Evolutionary conservation across 2,797 vertebrate genomes (phyloP), one percentile per base, ranked within the genome.

Genomic region (Enteromius trimaculatus): DNA sequence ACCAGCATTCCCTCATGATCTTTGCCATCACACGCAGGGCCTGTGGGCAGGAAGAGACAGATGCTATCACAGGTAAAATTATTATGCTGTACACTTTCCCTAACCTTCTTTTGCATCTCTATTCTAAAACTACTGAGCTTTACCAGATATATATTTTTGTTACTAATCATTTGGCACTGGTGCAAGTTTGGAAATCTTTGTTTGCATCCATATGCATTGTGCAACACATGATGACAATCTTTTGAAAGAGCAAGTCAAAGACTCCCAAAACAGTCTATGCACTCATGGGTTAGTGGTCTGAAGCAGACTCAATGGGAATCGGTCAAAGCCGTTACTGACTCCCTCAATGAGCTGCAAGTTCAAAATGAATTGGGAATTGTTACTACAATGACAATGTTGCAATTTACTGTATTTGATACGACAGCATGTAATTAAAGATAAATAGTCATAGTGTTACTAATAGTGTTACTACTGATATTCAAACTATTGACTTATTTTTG

Each of bases 1-100:
- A 96, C 96, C 96, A 96, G 91, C 96, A 96, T 85, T 96, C 96
- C 80, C 95, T 93, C 96, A 96, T 96, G 77, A 96, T 96, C 90
- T 96, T 96, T 29, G 96, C 96, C 96, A 96, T 96, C 51, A 96
- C 95, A 86, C 95, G 92, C 80, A 96, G 90, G 0, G 95, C 95
- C 96, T 96, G 88, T 7, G 69, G 42, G 16, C 14, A 68, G 11
- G 55, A 49, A 19, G 34, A 55, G 17, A 64, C 8, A 13, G n/a
- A 74, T 49, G 60, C 10, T 10, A 44, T 77, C 31, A 71, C 34
- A 29, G 34, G 37, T 13, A 58, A 23, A 66, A 17, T 19, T 53
- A 69, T 6, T 23, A 70, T 10, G 31, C n/a, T 55, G 53, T 11
- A 42, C n/a, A 39, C 2, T 21, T 53, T 31, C 44, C 26, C 2